Evolutionary conservation across 2,113 vertebrate species (phyloP).

Genomic region (Centropus unirufus): DNA sequence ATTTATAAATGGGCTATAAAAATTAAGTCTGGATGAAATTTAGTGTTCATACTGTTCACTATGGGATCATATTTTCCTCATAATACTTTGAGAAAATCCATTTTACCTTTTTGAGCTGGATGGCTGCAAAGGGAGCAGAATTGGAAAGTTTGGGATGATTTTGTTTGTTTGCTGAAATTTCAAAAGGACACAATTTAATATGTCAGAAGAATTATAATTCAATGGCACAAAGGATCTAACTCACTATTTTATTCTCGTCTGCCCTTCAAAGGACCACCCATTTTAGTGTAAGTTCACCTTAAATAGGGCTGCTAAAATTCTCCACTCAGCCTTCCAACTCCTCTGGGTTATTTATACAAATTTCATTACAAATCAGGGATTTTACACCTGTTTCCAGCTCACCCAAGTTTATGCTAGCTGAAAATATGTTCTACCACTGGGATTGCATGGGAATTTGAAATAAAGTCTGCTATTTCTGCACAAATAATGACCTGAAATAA

Average conservation of each 20-base stretch:
- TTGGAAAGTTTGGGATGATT: background rate
- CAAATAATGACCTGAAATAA: background rate
- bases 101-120: background rate
- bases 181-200: background rate
- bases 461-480: background rate
- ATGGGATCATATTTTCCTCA: background rate
- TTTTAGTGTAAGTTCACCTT: background rate
- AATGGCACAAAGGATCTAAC: background rate
- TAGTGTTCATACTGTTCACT: background rate
- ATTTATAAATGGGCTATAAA: constrained; percentile 29
- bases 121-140: background rate
- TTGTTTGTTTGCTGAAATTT: background rate
- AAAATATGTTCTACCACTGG: background rate
- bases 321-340: background rate
- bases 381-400: background rate
- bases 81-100: background rate
- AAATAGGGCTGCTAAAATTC: background rate
- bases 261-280: background rate
- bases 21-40: constrained; percentile 22
- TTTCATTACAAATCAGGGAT: background rate
- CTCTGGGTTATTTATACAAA: background rate
- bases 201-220: background rate
- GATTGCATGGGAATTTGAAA: background rate
- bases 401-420: background rate
- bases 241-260: background rate